Conservation (phyloP, 1,140 invertebrate genomes). For the Heliconius melpomene region DNA sequence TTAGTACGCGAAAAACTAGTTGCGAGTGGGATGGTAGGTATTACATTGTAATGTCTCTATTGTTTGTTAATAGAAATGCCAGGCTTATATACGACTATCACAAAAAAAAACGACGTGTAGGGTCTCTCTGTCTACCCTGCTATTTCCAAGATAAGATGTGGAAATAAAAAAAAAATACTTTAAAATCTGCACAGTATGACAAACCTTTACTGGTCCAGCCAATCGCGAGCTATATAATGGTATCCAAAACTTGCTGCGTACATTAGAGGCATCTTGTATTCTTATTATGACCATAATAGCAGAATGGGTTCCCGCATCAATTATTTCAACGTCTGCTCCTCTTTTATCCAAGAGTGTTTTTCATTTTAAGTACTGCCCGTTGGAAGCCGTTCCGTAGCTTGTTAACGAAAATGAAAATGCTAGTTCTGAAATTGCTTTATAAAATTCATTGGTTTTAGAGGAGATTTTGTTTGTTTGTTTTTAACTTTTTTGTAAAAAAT, state of each 20-base stretch:
- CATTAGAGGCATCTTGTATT: conserved; percentile 48
- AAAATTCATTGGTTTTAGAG: conserved; percentile 19
- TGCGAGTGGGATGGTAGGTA: too few species aligned
- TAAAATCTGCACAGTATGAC: conserved; percentile 22
- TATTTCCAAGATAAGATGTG: too few species aligned
- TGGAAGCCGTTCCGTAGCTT: conserved; percentile 15
- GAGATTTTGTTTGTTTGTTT: not conserved
- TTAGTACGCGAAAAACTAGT: too few species aligned
- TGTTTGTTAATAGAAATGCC: too few species aligned
- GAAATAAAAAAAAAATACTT: not conserved
- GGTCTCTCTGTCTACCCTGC: too few species aligned
- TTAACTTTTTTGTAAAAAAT: not conserved
- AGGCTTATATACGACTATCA: too few species aligned
- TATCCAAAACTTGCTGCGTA: conserved; percentile 45
- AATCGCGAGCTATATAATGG: conserved; percentile 45
- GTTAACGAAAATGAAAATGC: conserved; percentile 24
- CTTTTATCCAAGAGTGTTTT: conserved; percentile 30
- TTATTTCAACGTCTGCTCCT: conserved; percentile 30
- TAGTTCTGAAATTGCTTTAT: conserved; percentile 28
- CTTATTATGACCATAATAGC: conserved; percentile 41
- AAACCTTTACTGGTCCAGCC: conserved; percentile 32
- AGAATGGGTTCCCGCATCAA: conserved; percentile 35
- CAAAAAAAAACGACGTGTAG: too few species aligned
- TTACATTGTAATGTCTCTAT: too few species aligned
- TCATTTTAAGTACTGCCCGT: conserved; percentile 32